A percentile compares a stretch with the other conserved stretches of the same genome.
phyloP scores from a whole-genome alignment of 2,113 vertebrate species.

The Castor canadensis region DNA sequence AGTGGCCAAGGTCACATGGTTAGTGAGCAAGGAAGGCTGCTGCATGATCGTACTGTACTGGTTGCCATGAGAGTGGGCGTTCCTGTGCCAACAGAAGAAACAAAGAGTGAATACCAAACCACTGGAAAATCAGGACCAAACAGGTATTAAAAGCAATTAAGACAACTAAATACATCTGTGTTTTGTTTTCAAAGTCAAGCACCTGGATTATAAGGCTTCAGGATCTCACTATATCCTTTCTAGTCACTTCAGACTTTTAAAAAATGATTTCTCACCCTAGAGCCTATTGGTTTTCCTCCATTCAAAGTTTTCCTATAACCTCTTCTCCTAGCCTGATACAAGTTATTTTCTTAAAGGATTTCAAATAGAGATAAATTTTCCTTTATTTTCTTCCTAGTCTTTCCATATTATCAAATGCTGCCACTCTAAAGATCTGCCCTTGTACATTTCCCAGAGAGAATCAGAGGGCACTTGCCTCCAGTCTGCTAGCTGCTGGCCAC shows the following conservation, averaged over 20 bases:
- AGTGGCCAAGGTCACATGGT: slow-evolving; percentile 86
- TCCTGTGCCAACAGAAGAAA: slow-evolving; percentile 77
- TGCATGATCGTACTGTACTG: slow-evolving; percentile 92
- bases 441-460: not conserved
- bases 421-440: not conserved
- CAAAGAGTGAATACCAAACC: not conserved
- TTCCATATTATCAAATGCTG: not conserved
- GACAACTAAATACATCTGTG: not conserved
- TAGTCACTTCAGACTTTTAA: slow-evolving; percentile 13
- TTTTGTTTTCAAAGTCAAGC: too few relatives aligned
- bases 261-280: slow-evolving; percentile 10
- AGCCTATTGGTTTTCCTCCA: not conserved
- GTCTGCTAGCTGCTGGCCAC: slow-evolving; percentile 89
- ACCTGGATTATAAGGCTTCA: not conserved
- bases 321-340: not conserved
- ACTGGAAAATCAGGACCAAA: not conserved
- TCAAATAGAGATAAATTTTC: not conserved
- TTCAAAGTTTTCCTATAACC: too few relatives aligned
- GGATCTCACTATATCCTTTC: not conserved
- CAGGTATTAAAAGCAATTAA: not conserved
- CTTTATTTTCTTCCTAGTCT: not conserved
- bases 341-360: slow-evolving; percentile 18
- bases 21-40: slow-evolving; percentile 90
- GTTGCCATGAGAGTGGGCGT: slow-evolving; percentile 90
- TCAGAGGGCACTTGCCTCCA: slow-evolving; percentile 90